Conservation (phyloP, 2,797 vertebrate species). For the Leuciscus waleckii region DNA sequence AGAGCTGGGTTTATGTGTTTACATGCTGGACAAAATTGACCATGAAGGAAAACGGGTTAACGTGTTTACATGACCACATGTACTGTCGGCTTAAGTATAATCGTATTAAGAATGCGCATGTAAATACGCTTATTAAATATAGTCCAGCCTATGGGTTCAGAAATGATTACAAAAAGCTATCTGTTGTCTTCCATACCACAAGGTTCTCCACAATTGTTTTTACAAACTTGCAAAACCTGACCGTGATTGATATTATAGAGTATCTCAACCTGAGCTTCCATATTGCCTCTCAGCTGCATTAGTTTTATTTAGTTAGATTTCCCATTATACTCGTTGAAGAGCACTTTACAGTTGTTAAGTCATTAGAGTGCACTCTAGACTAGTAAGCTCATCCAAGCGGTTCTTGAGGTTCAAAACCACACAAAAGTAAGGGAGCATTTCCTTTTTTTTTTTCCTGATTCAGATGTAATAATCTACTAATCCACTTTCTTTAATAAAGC, state of each 20-base stretch:
- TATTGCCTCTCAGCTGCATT: conserved; percentile 9
- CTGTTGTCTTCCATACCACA: not conserved
- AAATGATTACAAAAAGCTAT: not conserved
- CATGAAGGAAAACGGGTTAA: not conserved
- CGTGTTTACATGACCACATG: too few species aligned
- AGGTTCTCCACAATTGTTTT: not conserved
- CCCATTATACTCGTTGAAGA: conserved; percentile 20
- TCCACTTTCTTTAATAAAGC: conserved; percentile 4
- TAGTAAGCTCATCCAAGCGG: not conserved
- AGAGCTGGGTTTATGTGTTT: not conserved
- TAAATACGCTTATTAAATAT: not conserved
- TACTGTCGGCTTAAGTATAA: not conserved
- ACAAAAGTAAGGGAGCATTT: not conserved
- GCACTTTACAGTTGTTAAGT: conserved; percentile 22
- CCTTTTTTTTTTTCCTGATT: not conserved
- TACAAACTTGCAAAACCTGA: not conserved
- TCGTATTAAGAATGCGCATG: not conserved
- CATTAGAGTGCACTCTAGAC: not conserved
- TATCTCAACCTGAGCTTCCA: not conserved
- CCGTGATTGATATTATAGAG: not conserved
- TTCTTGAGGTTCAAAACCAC: not conserved
- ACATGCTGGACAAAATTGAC: not conserved
- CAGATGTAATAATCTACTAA: not conserved
- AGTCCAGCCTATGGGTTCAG: not conserved
- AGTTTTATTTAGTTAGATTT: not conserved